A percentile compares a stretch with the other conserved stretches of the same genome.
These are phyloP conservation scores for Homalodisca vitripennis DNA, from an alignment of 1,140 invertebrate species.

Conservation along the genomic window DNA sequence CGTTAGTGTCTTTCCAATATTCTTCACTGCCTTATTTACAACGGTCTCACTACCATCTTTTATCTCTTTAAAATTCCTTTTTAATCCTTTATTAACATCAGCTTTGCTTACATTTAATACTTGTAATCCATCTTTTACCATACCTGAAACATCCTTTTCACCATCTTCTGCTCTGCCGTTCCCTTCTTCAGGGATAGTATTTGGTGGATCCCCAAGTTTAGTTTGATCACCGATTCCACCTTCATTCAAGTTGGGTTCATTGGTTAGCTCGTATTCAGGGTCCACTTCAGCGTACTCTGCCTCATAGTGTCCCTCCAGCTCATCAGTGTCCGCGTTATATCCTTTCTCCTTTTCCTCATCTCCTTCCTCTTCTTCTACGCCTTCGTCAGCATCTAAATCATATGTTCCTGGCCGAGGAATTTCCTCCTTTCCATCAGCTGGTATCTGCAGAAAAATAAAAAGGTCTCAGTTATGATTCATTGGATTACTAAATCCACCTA, in stretches of 20 bases:
- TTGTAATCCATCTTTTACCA: not conserved
- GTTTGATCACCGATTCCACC: no score
- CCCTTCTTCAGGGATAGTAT: not conserved
- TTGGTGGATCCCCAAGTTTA: no score
- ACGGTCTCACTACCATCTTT: not conserved
- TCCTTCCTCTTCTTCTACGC: conserved; percentile 42
- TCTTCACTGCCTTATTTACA: not conserved
- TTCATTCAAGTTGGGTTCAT: not conserved
- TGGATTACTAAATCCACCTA: no score
- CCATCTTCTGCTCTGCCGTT: not conserved
- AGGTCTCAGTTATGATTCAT: no score
- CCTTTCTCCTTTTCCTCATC: conserved; percentile 46
- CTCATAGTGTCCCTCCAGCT: conserved; percentile 16
- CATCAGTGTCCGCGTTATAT: conserved; percentile 32
- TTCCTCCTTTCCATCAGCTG: not conserved
- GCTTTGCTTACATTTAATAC: not conserved
- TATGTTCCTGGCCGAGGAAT: not conserved
- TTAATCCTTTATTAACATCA: not conserved
- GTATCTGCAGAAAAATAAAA: conserved; percentile 11
- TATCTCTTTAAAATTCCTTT: not conserved
- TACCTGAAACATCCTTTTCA: not conserved
- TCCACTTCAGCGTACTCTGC: conserved; percentile 15
- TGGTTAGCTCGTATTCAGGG: not conserved
- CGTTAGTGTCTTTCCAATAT: not conserved
- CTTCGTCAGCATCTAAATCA: conserved; percentile 29